Percentiles rank a stretch among this genome's conserved stretches.
Evolutionary conservation across 2,113 vertebrate species (phyloP).

Genomic region (Chamaetylas fuelleborni): DNA sequence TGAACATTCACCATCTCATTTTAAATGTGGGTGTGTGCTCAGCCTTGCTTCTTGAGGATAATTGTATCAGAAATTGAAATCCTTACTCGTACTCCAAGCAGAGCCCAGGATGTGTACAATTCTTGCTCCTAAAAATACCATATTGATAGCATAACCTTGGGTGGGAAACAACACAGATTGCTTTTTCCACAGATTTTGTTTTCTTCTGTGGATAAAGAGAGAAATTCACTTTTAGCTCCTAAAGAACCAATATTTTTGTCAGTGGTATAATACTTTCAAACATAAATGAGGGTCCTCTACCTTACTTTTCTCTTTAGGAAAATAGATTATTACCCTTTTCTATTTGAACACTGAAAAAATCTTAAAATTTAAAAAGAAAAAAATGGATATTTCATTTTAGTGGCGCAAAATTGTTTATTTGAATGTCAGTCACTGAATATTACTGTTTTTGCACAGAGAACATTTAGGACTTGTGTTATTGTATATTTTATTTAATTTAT

Average conservation of each 20-base stretch:
- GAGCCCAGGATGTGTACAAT: background rate
- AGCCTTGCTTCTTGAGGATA: background rate
- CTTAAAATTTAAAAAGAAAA: background rate
- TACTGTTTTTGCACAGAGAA: background rate
- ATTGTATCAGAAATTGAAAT: background rate
- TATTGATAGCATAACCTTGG: background rate
- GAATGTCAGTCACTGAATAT: background rate
- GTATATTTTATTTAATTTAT: slow-evolving; percentile 57
- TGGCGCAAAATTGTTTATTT: background rate
- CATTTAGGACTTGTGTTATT: slow-evolving; percentile 8
- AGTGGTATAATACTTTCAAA: background rate
- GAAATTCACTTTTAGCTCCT: background rate
- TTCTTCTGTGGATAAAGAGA: background rate
- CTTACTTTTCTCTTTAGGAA: background rate
- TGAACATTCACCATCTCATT: background rate
- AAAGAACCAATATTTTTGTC: background rate
- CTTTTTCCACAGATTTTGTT: background rate
- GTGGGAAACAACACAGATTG: fast-evolving
- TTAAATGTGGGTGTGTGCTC: background rate
- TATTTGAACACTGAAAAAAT: background rate
- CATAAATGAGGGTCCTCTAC: background rate
- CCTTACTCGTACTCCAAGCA: background rate
- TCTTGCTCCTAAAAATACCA: background rate
- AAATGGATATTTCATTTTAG: background rate
- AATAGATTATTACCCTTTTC: background rate